Evolutionary conservation across 2,888 invertebrate species (phyloP), one percentile per base, ranked within the genome.

Genomic region (Microctonus aethiopoides): DNA sequence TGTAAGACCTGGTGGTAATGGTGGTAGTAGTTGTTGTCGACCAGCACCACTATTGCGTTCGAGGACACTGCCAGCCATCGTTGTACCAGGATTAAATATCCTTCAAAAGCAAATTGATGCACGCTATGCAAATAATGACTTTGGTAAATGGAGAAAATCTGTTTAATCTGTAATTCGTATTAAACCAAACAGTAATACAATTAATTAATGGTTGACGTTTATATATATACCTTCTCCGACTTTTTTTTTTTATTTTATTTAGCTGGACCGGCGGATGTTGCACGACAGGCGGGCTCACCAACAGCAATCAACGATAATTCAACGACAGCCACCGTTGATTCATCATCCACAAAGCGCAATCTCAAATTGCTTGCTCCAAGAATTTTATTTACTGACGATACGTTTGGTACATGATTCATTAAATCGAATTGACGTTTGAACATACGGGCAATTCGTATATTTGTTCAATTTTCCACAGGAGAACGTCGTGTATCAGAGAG

Each of bases 51-150:
- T 96, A 74, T 88, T 95, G 76, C 91, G 95, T 78, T 95, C 95
- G 52, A 90, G 95, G 80, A 96, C 96, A 6, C 88, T 96, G 71
- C 96, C 96, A 52, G 95, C 95, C 75, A 96, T 96, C 83, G 92
- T 96, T 57, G 93, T 94, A 52, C 95, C 95, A 1, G 95, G 95
- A 64, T 91, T 95, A 81, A 93, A 90, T 79, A 93, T 95, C 78
- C 89, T 95, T 34, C 94, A 95, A 76, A 92, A 95, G 68, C 94
- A 95, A 87, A 91, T 95, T 78, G 94, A 94, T 80, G 92, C 92
- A 67, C 89, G 90, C 75, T 89, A 90, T 80, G 88, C 67, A 29
- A 34, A 20, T 51, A 60, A 34, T 51, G 41, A 51, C 32, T 24
- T 26, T 67, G 41, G 61, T 56, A 62, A n/a, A n/a, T n/a, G n/a